phyloP scores from a whole-genome alignment of 2,113 vertebrate species.

The Nothobranchius furzeri region DNA sequence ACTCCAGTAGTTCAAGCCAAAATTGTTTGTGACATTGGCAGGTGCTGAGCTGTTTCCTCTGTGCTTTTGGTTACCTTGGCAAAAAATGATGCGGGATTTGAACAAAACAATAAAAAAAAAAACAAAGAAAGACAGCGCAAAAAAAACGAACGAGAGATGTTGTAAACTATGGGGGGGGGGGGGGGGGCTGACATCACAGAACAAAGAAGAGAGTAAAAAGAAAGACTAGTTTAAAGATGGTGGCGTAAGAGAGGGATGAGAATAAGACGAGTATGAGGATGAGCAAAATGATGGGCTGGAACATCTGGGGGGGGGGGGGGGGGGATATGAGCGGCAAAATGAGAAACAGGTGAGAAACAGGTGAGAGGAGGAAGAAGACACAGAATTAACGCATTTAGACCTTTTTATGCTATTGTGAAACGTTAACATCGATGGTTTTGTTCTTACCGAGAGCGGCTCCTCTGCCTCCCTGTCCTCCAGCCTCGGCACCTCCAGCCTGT shows the following conservation, averaged over 20 bases:
- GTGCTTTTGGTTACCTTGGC: slow-evolving; percentile 87
- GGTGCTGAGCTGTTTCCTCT: slow-evolving; percentile 80
- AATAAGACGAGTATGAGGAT: slow-evolving; percentile 99
- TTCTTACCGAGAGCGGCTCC: slow-evolving; percentile 95
- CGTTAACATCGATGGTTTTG: background rate
- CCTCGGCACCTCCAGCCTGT: slow-evolving; percentile 90
- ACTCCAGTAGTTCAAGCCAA: slow-evolving; percentile 86
- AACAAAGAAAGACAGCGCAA: slow-evolving; percentile 27
- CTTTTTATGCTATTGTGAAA: background rate
- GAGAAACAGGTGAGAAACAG: slow-evolving; percentile 58
- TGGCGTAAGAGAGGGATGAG: slow-evolving; percentile 98
- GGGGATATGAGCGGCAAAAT: slow-evolving; percentile 36
- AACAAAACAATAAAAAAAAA: background rate
- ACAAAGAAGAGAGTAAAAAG: slow-evolving; percentile 98
- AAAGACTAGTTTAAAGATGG: slow-evolving; percentile 99
- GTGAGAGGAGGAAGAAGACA: slow-evolving; percentile 48
- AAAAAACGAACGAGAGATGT: slow-evolving; percentile 67
- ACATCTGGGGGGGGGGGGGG: slow-evolving; percentile 90
- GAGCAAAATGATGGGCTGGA: slow-evolving; percentile 99
- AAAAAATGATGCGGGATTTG: slow-evolving; percentile 81
- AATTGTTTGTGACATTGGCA: slow-evolving; percentile 71
- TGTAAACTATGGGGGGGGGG: slow-evolving; percentile 29
- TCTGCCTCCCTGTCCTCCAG: slow-evolving; percentile 85
- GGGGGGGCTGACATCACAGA: slow-evolving; percentile 80
- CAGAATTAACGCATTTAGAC: slow-evolving; percentile 7